Conservation (phyloP, 2,888 invertebrate species). For the Caenorhabditis panamensis region DNA sequence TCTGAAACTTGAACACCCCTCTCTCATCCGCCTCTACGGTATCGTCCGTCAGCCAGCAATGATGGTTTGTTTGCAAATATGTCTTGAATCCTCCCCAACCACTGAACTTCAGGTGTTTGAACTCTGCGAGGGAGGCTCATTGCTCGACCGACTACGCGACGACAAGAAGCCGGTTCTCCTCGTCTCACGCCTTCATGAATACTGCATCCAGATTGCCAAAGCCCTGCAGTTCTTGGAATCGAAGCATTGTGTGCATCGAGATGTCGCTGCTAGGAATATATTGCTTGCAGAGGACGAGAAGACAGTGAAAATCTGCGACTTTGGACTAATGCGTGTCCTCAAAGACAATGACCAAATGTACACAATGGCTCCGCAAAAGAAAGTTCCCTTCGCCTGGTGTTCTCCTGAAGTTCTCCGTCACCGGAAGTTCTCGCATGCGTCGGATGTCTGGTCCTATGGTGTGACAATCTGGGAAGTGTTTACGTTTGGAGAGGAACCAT, state of each 20-base stretch:
- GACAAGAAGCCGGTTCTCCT: slow-evolving; percentile 88
- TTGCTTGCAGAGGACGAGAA: slow-evolving; percentile 89
- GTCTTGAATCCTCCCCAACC: slow-evolving; percentile 11
- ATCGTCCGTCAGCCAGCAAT: slow-evolving; percentile 95
- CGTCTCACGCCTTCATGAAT: slow-evolving; percentile 91
- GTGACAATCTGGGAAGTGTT: slow-evolving; percentile 99
- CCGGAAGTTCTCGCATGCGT: slow-evolving; percentile 83
- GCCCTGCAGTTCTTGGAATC: slow-evolving; percentile 98
- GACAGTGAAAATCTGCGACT: slow-evolving; percentile 96
- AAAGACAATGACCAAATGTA: slow-evolving; percentile 97
- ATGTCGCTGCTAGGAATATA: slow-evolving; percentile 96
- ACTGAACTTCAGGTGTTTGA: slow-evolving; percentile 82
- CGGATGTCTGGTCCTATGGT: slow-evolving; percentile 86
- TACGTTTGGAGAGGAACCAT: slow-evolving; percentile 89
- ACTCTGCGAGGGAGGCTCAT: slow-evolving; percentile 83
- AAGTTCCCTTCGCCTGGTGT: slow-evolving; percentile 97
- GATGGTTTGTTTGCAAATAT: slow-evolving; percentile 86
- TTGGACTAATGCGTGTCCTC: slow-evolving; percentile 95
- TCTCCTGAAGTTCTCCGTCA: slow-evolving; percentile 96
- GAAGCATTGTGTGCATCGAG: slow-evolving; percentile 94
- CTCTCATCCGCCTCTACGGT: slow-evolving; percentile 92
- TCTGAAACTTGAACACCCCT: slow-evolving; percentile 86
- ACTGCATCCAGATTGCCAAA: slow-evolving; percentile 85
- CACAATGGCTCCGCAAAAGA: slow-evolving; percentile 97
- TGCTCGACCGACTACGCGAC: slow-evolving; percentile 82